Evolutionary conservation across 2,888 invertebrate species (phyloP).

Genomic region (Orgyia antiqua): DNA sequence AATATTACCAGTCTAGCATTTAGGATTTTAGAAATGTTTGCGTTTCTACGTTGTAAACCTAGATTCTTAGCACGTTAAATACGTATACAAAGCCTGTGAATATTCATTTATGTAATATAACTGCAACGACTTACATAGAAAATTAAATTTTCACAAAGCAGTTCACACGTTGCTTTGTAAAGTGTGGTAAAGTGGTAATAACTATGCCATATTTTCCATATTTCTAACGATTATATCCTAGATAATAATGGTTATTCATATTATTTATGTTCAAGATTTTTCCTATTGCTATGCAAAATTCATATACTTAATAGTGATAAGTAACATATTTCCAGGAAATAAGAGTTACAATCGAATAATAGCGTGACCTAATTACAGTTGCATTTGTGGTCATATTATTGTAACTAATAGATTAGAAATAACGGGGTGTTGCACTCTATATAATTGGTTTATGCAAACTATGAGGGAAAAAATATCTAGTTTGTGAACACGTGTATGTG

Average conservation of each 20-base stretch:
- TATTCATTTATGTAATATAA: slow-evolving; percentile 6
- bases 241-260: slow-evolving; percentile 15
- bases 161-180: no score
- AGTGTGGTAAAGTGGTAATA: no score
- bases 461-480: slow-evolving; percentile 41
- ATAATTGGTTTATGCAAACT: slow-evolving; percentile 44
- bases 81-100: slow-evolving; percentile 25
- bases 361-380: slow-evolving; percentile 31
- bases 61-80: slow-evolving; percentile 46
- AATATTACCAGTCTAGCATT: slow-evolving; percentile 44
- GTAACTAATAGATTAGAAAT: slow-evolving; percentile 36
- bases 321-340: slow-evolving; percentile 40
- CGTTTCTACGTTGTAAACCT: slow-evolving; percentile 67
- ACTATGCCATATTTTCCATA: slow-evolving; percentile 14
- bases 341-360: slow-evolving; percentile 36
- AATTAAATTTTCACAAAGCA: no score
- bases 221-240: slow-evolving; percentile 15
- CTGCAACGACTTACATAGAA: no score
- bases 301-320: slow-evolving; percentile 31
- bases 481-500: slow-evolving; percentile 45
- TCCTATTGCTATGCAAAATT: slow-evolving; percentile 28
- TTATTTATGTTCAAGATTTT: slow-evolving; percentile 28
- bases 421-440: slow-evolving; percentile 27
- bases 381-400: slow-evolving; percentile 29
- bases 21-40: slow-evolving; percentile 66